These are phyloP conservation scores for Olivierus martensii DNA, from an alignment of 1,140 invertebrate species.

Conservation along the genomic window DNA sequence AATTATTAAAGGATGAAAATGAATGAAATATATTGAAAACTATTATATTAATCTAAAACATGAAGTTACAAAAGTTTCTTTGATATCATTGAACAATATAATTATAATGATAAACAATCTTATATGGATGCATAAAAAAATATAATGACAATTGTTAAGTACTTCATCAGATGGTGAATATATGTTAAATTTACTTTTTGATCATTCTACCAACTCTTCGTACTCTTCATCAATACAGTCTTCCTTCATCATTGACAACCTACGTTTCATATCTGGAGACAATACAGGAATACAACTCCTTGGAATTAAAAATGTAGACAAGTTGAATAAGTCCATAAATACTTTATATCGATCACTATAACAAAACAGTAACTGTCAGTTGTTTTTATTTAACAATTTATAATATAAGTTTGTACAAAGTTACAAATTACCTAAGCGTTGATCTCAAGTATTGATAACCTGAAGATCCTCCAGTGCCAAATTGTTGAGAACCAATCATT, in stretches of 20 bases:
- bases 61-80: too few relatives aligned
- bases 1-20: too few relatives aligned
- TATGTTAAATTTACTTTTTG: neutral
- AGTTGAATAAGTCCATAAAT: constrained; percentile 93
- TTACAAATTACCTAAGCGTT: constrained; percentile 64
- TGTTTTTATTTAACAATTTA: neutral
- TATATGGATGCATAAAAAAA: too few relatives aligned
- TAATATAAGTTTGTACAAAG: neutral
- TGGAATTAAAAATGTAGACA: constrained; percentile 91
- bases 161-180: too few relatives aligned
- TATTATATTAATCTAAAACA: too few relatives aligned
- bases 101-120: too few relatives aligned
- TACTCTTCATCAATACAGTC: neutral
- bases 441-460: constrained; percentile 96
- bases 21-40: too few relatives aligned
- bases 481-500: constrained; percentile 93
- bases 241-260: constrained; percentile 20
- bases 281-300: constrained; percentile 77
- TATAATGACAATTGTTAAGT: too few relatives aligned
- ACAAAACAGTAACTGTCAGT: neutral
- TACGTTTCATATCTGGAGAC: constrained; percentile 49
- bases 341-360: constrained; percentile 95
- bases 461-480: constrained; percentile 94
- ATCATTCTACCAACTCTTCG: neutral
- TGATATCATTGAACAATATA: too few relatives aligned